Conservation (phyloP, 2,113 vertebrate genomes). For the Sorex fumeus region DNA sequence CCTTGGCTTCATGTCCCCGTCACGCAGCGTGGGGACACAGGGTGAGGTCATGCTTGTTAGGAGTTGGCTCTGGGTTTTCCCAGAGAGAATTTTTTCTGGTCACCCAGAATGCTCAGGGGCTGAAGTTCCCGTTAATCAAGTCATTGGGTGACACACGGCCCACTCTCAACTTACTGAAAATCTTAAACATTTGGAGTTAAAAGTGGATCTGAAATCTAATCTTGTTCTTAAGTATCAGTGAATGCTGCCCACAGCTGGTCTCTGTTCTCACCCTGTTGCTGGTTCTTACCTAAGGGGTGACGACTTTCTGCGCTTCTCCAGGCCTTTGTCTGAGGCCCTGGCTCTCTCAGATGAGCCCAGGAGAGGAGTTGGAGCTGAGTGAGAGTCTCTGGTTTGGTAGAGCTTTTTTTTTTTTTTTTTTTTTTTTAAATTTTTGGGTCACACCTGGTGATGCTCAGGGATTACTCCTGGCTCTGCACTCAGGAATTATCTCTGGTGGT, state of each 20-base stretch:
- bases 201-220: conserved; percentile 5
- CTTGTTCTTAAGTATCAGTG: not conserved
- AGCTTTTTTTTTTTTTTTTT: too few relatives aligned
- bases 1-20: not conserved
- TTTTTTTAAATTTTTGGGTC: too few relatives aligned
- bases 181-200: not conserved
- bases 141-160: not conserved
- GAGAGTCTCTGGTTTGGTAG: not conserved
- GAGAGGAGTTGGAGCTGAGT: not conserved
- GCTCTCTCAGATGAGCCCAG: not conserved
- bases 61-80: not conserved
- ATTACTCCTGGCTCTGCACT: too few relatives aligned
- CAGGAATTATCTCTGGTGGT: too few relatives aligned
- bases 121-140: not conserved
- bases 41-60: not conserved
- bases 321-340: not conserved
- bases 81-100: not conserved
- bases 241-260: not conserved
- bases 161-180: not conserved
- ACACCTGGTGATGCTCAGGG: too few relatives aligned
- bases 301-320: not conserved
- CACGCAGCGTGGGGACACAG: not conserved
- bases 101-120: not conserved
- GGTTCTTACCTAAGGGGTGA: not conserved
- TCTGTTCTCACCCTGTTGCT: not conserved